phyloP scores from a whole-genome alignment of 2,797 vertebrate genomes.

The Xerus rutilus region DNA sequence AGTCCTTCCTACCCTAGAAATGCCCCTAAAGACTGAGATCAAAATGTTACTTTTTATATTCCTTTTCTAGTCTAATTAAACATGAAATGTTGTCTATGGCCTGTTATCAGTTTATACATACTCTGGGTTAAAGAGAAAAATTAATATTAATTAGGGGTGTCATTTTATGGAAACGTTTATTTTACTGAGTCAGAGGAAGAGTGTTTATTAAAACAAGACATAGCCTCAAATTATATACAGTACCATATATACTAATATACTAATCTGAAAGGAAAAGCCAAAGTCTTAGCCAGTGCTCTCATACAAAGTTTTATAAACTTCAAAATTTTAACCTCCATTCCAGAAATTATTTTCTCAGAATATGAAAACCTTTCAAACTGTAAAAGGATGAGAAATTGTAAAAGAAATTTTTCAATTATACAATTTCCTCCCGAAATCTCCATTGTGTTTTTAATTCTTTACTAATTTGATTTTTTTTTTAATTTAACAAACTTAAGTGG shows the following conservation, averaged over 20 bases:
- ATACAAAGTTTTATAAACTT: conserved; percentile 40
- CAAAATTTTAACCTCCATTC: conserved; percentile 38
- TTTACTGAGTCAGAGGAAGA: conserved; percentile 51
- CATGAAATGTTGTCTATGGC: conserved; percentile 55
- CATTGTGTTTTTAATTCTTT: conserved; percentile 54
- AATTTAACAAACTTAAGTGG: conserved; percentile 37
- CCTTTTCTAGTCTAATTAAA: conserved; percentile 69
- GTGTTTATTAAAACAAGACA: conserved; percentile 22
- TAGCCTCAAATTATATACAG: conserved; percentile 48
- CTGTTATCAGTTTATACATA: conserved; percentile 40
- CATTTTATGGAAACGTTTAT: conserved; percentile 63
- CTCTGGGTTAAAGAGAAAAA: conserved; percentile 73
- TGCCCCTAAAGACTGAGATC: conserved; percentile 52
- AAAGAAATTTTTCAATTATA: conserved; percentile 44
- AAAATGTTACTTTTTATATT: conserved; percentile 65
- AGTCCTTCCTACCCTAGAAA: conserved; percentile 41
- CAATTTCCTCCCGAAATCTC: conserved; percentile 46
- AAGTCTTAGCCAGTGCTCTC: neutral
- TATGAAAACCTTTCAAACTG: conserved; percentile 11
- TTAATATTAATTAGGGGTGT: conserved; percentile 67
- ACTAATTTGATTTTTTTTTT: conserved; percentile 52
- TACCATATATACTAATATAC: conserved; percentile 1
- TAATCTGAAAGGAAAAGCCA: neutral
- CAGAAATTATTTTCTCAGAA: conserved; percentile 65
- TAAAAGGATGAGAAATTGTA: neutral